phyloP scores from a whole-genome alignment of 2,888 invertebrate species.

The Tenthredo notha region DNA sequence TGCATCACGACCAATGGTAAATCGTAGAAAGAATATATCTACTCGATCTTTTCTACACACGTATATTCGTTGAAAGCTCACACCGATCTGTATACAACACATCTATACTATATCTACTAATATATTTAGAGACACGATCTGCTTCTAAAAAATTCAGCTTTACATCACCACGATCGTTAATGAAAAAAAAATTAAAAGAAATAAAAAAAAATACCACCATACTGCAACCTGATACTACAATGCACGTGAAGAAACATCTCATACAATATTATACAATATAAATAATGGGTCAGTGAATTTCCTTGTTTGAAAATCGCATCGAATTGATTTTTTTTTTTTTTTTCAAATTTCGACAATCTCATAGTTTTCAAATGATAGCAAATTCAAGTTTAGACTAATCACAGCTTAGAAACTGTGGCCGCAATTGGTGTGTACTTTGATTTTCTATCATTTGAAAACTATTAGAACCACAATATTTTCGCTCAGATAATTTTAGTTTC shows the following conservation, averaged over 20 bases:
- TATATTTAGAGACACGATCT: slow-evolving; percentile 11
- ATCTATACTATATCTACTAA: not conserved
- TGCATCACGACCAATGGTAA: slow-evolving; percentile 78
- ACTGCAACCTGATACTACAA: not conserved
- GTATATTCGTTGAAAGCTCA: not conserved
- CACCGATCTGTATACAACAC: not conserved
- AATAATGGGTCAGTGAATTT: not conserved
- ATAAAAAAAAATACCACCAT: not conserved
- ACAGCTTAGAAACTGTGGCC: not conserved
- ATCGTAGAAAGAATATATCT: slow-evolving; percentile 66
- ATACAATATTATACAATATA: not conserved
- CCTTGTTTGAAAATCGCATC: not conserved
- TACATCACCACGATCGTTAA: not conserved
- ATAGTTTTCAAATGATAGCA: not conserved
- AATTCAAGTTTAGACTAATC: slow-evolving; percentile 3
- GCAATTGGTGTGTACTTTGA: slow-evolving; percentile 5
- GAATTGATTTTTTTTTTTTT: not conserved
- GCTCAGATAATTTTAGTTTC: not conserved
- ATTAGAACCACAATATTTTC: not conserved
- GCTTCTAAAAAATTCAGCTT: not conserved
- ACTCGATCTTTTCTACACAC: not conserved
- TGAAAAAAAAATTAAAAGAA: not conserved
- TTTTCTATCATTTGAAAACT: not conserved
- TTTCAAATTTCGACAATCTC: not conserved
- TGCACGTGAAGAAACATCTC: not conserved